These are phyloP conservation scores for Asarcornis scutulata DNA, from an alignment of 2,113 vertebrate species.

Conservation along the genomic window DNA sequence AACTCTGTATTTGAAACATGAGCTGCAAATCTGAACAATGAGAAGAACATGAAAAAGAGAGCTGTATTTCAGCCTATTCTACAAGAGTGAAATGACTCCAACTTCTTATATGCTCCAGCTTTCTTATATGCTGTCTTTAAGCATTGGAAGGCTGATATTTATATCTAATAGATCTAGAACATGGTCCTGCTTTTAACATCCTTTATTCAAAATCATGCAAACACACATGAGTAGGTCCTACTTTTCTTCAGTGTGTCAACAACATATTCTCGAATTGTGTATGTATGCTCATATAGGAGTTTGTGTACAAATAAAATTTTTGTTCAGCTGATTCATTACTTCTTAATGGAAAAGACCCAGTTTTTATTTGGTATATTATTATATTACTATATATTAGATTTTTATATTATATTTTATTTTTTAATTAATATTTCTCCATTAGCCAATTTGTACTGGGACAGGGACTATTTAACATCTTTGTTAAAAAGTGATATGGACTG, in stretches of 20 bases:
- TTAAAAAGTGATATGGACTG: too few species aligned
- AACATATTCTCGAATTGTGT: not conserved
- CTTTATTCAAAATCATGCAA: not conserved
- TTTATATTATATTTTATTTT: too few species aligned
- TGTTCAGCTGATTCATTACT: not conserved
- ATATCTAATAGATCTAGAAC: not conserved
- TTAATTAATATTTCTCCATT: too few species aligned
- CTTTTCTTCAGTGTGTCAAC: not conserved
- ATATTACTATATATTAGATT: not conserved
- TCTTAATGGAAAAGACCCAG: not conserved
- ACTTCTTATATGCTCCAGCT: too few species aligned
- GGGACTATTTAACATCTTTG: too few species aligned
- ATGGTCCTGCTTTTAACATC: not conserved
- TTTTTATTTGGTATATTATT: not conserved
- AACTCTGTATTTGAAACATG: not conserved
- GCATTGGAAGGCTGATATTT: not conserved
- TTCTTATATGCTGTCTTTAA: too few species aligned
- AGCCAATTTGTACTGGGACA: too few species aligned
- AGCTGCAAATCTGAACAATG: not conserved
- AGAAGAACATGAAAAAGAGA: not conserved
- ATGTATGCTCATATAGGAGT: not conserved
- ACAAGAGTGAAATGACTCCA: not conserved
- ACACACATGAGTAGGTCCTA: fast-evolving
- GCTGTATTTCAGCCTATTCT: not conserved
- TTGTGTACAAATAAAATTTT: not conserved